Evolutionary conservation across 2,888 invertebrate genomes (phyloP).

Genomic region (Pristionchus japonicus): DNA sequence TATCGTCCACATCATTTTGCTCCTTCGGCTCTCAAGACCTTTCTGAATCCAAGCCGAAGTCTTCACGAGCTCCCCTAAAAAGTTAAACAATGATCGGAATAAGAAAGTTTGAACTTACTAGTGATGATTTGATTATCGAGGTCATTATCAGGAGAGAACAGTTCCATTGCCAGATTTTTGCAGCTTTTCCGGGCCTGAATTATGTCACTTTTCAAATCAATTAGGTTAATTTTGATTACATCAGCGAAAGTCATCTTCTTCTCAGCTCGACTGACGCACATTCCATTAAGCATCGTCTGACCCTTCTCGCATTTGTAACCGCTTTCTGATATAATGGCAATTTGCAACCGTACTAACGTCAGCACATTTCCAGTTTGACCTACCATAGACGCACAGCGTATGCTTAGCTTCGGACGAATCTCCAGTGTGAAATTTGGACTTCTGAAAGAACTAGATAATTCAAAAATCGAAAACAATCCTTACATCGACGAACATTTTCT

Average conservation of each 20-base stretch:
- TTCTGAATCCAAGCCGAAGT: not conserved
- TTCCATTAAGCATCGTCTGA: not conserved
- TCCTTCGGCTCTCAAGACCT: not conserved
- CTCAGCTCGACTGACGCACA: not conserved
- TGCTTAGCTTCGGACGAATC: not conserved
- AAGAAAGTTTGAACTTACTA: not conserved
- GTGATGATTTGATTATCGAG: not conserved
- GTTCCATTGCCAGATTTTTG: not conserved
- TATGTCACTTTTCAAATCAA: too few relatives aligned
- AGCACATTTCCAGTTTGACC: not conserved
- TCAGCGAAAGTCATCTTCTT: not conserved
- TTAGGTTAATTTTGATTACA: too few relatives aligned
- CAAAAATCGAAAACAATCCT: too few relatives aligned
- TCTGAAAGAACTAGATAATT: too few relatives aligned
- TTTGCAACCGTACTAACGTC: not conserved
- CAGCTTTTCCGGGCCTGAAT: not conserved
- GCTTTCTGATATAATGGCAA: not conserved
- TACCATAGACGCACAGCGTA: not conserved
- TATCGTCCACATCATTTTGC: not conserved
- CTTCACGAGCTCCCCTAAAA: not conserved
- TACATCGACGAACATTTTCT: not conserved
- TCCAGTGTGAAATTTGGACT: not conserved
- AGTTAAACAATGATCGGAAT: not conserved
- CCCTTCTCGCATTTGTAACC: not conserved
- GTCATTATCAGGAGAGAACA: not conserved